Base-by-base conservation (phyloP, 1,140 invertebrate species). In the Drosophila chauvacae region DNA sequence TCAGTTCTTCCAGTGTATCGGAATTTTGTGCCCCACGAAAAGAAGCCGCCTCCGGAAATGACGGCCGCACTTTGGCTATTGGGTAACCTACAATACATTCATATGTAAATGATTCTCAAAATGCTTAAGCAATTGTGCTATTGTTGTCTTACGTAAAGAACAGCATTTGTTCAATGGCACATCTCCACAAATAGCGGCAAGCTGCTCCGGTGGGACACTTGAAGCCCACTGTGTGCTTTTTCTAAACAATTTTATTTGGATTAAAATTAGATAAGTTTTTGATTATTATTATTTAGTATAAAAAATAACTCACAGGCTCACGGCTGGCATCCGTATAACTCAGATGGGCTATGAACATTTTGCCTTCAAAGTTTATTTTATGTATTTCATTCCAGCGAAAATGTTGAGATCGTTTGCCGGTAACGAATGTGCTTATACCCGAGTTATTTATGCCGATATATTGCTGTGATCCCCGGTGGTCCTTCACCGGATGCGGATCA, bases 401-500 rank as follows among this genome's bases (percentile, higher is more conserved):
- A 92, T 98, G 97, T 91, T 98, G 96, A 5, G 97, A 97, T 93
- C 98, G 97, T 84, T 97, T 95, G 76, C 96, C 98, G 23, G 97
- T 97, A 94, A 98, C 97, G 93, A 99, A 99, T 20, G 98, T 98
- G 68, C 98, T 95, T 55, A 99, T 98, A 28, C 98, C 98, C 69
- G 96, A 96, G 93, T 98, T 96, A 93, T 98, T 99, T 60, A 99
- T 97, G 20, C 98, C 98, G 47, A 99, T 94, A 92, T 98, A 99
- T 14, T 99, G 93, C 91, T 98, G 97, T 77, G 96, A 96, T 13
- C 91, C 91, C 3, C 91, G 80, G 66, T 92, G 91, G 61, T 92
- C 98, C 95, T 99, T 99, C n/a, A 99, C 98, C 57, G 97, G 97
- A 94, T 99, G 97, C 3, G 98, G 98, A 94, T 99, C 98, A 33